Evolutionary conservation across 1,140 invertebrate genomes (phyloP).

Genomic region (Xylocopa sonorina): DNA sequence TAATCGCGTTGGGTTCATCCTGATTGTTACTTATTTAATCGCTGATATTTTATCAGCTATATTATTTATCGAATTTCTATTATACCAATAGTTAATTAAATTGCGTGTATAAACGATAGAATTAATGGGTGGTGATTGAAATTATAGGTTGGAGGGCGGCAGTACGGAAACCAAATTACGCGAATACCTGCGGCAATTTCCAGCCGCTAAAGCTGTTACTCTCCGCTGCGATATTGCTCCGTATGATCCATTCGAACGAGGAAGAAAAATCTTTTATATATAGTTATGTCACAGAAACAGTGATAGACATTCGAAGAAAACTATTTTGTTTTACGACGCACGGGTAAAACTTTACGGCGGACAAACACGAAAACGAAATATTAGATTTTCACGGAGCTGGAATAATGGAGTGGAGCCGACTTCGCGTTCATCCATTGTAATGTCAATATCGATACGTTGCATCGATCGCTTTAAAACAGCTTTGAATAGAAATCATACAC

Average conservation of each 20-base stretch:
- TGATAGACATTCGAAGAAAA: not conserved
- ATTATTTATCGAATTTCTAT: constrained; percentile 27
- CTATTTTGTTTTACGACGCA: not conserved
- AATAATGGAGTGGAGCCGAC: not conserved
- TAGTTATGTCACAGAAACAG: too few relatives aligned
- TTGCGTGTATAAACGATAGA: constrained; percentile 6
- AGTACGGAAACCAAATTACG: not conserved
- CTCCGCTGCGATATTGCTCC: not conserved
- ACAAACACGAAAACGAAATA: not conserved
- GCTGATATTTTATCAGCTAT: not conserved
- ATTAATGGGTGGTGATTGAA: not conserved
- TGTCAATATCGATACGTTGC: not conserved
- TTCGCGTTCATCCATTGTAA: not conserved
- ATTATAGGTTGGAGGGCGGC: not conserved
- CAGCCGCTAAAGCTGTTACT: not conserved
- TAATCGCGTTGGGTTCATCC: not conserved
- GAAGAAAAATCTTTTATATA: not conserved
- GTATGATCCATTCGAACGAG: too few relatives aligned
- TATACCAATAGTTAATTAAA: constrained; percentile 27
- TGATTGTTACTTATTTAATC: not conserved
- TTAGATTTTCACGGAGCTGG: not conserved
- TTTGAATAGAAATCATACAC: not conserved
- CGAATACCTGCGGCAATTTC: not conserved
- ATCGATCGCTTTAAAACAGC: not conserved
- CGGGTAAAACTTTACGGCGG: not conserved